These are phyloP conservation scores for Chalcosyrphus nemorum DNA, from an alignment of 2,888 invertebrate species.

Conservation along the genomic window DNA sequence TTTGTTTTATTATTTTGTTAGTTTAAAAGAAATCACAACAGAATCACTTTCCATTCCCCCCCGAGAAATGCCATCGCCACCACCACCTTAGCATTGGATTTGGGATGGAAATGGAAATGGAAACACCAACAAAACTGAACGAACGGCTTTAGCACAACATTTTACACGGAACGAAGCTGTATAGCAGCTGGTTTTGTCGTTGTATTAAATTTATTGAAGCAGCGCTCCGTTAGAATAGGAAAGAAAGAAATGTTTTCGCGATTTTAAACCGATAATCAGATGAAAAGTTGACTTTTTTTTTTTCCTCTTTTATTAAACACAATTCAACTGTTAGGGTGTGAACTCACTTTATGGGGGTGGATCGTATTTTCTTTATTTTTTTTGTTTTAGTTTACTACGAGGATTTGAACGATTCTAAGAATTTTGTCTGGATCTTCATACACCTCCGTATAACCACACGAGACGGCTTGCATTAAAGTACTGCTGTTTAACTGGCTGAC, in stretches of 20 bases:
- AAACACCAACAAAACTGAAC: conserved; percentile 23
- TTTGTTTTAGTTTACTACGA: background rate
- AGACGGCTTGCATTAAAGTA: conserved; percentile 30
- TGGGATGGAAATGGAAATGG: too few relatives aligned
- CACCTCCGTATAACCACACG: conserved; percentile 16
- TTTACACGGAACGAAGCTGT: background rate
- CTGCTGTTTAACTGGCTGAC: conserved; percentile 4
- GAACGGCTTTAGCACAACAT: conserved; percentile 21
- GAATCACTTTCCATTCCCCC: conserved; percentile 30
- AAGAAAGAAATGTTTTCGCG: conserved; percentile 17
- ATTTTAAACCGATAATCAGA: background rate
- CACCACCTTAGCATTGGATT: too few relatives aligned
- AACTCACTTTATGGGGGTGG: conserved; percentile 10
- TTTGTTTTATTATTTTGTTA: background rate
- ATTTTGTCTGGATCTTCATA: background rate
- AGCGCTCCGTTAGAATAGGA: conserved; percentile 23
- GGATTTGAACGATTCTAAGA: background rate
- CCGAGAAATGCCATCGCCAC: background rate
- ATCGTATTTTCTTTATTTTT: background rate
- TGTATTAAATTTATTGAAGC: background rate
- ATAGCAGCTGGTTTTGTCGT: conserved; percentile 50
- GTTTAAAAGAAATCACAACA: conserved; percentile 15
- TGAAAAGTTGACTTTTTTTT: background rate
- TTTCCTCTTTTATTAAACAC: too few relatives aligned
- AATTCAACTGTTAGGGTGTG: background rate